Evolutionary conservation across 2,888 invertebrate genomes (phyloP), one percentile per base, ranked within the genome.

Genomic region (Balanococcus diminutus): DNA sequence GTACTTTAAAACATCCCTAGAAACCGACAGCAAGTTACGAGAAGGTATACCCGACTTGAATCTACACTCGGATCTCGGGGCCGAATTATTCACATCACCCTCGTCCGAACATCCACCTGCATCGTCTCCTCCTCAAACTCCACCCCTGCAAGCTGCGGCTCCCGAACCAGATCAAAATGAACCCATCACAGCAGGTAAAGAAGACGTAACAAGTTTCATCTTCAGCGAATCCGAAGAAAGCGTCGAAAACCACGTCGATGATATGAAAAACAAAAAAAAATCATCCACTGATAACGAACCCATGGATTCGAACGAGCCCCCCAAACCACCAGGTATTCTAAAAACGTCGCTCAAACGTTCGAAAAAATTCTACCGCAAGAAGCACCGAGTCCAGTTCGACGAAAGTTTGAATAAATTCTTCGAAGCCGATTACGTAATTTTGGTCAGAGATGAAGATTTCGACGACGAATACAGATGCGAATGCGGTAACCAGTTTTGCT

Each of bases 381-480:
- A 94, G 89, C 93, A 96, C 90, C 93, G 96, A 86, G 96, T 96
- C 31, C 94, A 96, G 84, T 96, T 96, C 89, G 96, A 96, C 89
- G 96, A 96, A 91, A 95, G 94, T 89, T 93, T 95, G 85, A 96
- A 96, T 91, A 95, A 96, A 90, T 96, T 96, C 91, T 96, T 96
- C 90, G 96, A 96, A 89, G 96, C 96, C 84, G 96, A 96, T 91
- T 96, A 96, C 89, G 96, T 96, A 89, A 96, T 96, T 89, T 92
- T 96, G 87, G 96, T 96, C 87, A 93, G 96, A 87, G 96, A 96
- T 89, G 96, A 96, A 89, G 94, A 94, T 89, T 95, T 94, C 89
- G 96, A 95, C 87, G 96, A 95, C 89, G 93, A 95, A 89, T 93
- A 92, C 88, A 93, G 93, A 86, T 95, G 95, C 89, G 91, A 91